Conservation (phyloP, 2,888 invertebrate species). For the Cephus runcator region DNA sequence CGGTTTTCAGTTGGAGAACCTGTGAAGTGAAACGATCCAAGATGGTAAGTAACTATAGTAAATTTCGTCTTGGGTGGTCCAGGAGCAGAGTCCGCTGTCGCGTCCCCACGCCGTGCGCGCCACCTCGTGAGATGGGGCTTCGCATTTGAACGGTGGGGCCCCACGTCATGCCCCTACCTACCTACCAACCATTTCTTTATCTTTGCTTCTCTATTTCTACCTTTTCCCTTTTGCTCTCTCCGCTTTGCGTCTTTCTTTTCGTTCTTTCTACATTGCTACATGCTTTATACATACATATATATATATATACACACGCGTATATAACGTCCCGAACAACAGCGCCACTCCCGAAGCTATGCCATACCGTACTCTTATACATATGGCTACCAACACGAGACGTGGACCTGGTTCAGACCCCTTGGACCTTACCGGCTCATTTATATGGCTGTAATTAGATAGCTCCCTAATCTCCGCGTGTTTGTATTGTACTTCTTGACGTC, state of each 20-base stretch:
- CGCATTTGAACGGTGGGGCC: not conserved
- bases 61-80: slow-evolving; percentile 65
- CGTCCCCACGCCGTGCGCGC: slow-evolving; percentile 59
- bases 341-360: slow-evolving; percentile 6
- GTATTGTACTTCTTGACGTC: slow-evolving; percentile 34
- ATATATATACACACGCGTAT: not conserved
- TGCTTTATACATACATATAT: no score
- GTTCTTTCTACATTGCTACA: not conserved
- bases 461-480: slow-evolving; percentile 41
- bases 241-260: not conserved
- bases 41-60: slow-evolving; percentile 45
- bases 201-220: slow-evolving; percentile 11
- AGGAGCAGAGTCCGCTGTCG: slow-evolving; percentile 54
- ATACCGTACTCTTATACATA: not conserved
- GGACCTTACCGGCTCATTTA: slow-evolving; percentile 44
- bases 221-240: slow-evolving; percentile 3
- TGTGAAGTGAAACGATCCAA: not conserved
- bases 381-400: not conserved
- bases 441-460: slow-evolving; percentile 58
- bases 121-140: slow-evolving; percentile 53
- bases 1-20: not conserved
- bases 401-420: not conserved
- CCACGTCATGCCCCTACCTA: slow-evolving; percentile 8
- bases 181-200: slow-evolving; percentile 3
- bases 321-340: not conserved